phyloP scores from a whole-genome alignment of 1,140 invertebrate species.

The Drosophila lacertosa region DNA sequence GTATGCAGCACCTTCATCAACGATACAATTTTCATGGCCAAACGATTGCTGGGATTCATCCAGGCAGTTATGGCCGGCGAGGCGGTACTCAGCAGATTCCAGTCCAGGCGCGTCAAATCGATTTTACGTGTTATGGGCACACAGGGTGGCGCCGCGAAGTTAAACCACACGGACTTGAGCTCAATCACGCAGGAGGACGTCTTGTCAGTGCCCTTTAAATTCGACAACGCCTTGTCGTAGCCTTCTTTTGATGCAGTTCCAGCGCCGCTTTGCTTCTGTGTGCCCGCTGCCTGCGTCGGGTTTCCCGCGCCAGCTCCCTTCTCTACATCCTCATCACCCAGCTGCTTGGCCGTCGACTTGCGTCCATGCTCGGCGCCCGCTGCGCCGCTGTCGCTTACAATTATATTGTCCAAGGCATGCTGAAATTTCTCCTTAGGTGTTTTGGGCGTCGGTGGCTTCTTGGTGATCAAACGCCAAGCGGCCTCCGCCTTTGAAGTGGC shows the following conservation, averaged over 20 bases:
- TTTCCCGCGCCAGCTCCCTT: slow-evolving; percentile 46
- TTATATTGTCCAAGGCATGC: slow-evolving; percentile 61
- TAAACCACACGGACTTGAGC: slow-evolving; percentile 96
- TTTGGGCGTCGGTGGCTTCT: slow-evolving; percentile 81
- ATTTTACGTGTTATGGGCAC: slow-evolving; percentile 97
- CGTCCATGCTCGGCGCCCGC: slow-evolving; percentile 32
- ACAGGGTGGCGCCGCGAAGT: slow-evolving; percentile 97
- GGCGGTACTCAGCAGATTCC: slow-evolving; percentile 97
- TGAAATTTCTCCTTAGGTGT: slow-evolving; percentile 77
- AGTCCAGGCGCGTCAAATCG: slow-evolving; percentile 96
- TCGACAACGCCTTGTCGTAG: slow-evolving; percentile 74
- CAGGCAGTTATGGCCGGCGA: slow-evolving; percentile 98
- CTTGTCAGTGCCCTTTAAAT: slow-evolving; percentile 83
- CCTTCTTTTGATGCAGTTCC: slow-evolving; percentile 46
- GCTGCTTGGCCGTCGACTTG: slow-evolving; percentile 61
- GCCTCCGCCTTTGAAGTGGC: slow-evolving; percentile 79
- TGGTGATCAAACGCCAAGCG: slow-evolving; percentile 74
- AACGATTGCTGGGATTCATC: slow-evolving; percentile 97
- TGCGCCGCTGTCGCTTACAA: slow-evolving; percentile 42
- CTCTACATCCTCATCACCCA: slow-evolving; percentile 71
- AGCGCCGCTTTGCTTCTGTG: slow-evolving; percentile 26
- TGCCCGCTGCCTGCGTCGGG: slow-evolving; percentile 5
- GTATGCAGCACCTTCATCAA: slow-evolving; percentile 91
- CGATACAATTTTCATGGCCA: slow-evolving; percentile 92
- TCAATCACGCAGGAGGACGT: slow-evolving; percentile 93